These are phyloP conservation scores for Homarus gammarus DNA, from an alignment of 2,888 invertebrate species.

Conservation along the genomic window DNA sequence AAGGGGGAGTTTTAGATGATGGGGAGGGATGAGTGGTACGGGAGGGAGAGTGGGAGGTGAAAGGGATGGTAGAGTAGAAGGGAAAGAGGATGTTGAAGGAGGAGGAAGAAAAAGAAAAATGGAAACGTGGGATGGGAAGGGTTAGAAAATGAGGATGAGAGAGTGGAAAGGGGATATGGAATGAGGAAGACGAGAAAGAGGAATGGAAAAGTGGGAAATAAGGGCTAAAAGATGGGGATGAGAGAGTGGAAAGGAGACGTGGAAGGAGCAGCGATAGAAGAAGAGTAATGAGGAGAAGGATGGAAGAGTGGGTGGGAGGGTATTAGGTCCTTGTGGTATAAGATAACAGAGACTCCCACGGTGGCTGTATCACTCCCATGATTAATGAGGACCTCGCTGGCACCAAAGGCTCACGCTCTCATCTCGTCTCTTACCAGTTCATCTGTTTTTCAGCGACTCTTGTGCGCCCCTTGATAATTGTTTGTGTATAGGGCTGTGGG, in stretches of 20 bases:
- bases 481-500: not conserved
- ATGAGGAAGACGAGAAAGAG: not conserved
- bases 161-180: not conserved
- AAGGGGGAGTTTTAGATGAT: not conserved
- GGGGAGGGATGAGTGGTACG: not conserved
- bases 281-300: no score
- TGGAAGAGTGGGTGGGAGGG: no score
- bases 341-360: no score
- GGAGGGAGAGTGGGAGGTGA: not conserved
- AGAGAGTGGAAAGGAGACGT: no score
- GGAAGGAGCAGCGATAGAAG: no score
- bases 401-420: not conserved
- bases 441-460: no score
- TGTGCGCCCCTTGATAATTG: no score
- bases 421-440: not conserved
- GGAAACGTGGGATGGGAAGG: not conserved
- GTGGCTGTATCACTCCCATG: no score
- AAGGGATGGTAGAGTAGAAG: not conserved
- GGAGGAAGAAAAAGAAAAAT: not conserved
- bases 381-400: no score
- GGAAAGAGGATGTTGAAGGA: slow-evolving; percentile 10
- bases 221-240: not conserved
- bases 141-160: not conserved
- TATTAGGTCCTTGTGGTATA: no score
- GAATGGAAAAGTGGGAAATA: no score